Base-by-base conservation (phyloP, 2,888 invertebrate genomes). In the Micoletzkya japonica region DNA sequence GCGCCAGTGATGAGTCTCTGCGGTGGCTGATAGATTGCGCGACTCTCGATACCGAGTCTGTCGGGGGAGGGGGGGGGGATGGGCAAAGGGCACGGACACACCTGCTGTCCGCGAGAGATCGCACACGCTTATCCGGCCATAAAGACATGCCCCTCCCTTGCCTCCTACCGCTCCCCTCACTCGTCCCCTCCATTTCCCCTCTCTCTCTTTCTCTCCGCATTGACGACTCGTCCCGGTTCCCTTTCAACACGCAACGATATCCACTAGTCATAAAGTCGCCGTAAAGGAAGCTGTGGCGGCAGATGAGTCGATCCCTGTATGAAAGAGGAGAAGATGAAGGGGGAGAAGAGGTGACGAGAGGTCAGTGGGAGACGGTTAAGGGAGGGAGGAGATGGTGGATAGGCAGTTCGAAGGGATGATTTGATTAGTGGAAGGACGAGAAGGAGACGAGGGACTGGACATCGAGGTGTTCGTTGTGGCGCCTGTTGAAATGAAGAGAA, bases 271-370 rank as follows among this genome's bases (percentile, higher is more conserved):
- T 54, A 7, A 26, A 54, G 26, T n/a, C 6, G 54, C 26, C 17
- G 7, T 7, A 26, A 24, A 54, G 26, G 17, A 26, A 20, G 26
- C 17, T 7, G 54, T 14, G 54, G 17, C 17, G 7, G 7, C 54
- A 20, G 54, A 26, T 54, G 54, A 7, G 17, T 54, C 20, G 24
- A 20, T 10, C n/a, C n/a, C 26, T 10, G 54, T n/a, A n/a, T 14
- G 20, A 26, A 54, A 49, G 28, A 36, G 36, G 54, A 52, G 26
- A 32, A 14, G 54, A 66, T 37, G 37, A 52, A 37, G 52, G 39
- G 39, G 64, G 54, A 52, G 58, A 63, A 37, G 37, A 54, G 54
- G 64, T 54, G 64, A 36, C 36, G 37, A 37, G 20, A 57, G 32
- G 26, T 14, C 17, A 57, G 57, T 14, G 57, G 7, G 57, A 57